These are phyloP conservation scores for Saiga tatarica DNA, from an alignment of 2,113 vertebrate genomes.

Conservation along the genomic window DNA sequence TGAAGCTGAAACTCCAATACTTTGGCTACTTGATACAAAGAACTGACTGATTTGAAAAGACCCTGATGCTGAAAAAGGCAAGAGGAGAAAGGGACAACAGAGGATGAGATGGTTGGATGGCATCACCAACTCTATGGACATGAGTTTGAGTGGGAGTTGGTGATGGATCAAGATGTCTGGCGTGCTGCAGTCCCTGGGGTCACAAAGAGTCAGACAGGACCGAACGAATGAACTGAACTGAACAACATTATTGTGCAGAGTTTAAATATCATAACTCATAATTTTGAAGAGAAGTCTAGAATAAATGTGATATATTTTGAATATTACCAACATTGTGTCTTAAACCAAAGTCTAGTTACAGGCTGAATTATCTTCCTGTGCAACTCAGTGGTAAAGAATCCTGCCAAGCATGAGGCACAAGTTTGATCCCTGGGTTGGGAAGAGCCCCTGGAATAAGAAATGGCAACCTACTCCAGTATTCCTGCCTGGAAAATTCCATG, in stretches of 20 bases:
- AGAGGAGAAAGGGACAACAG: neutral
- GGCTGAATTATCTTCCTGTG: neutral
- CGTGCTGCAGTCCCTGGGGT: neutral
- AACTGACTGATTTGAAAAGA: neutral
- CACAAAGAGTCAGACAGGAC: neutral
- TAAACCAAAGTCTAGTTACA: neutral
- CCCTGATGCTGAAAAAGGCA: neutral
- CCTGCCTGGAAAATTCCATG: neutral
- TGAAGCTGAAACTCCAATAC: neutral
- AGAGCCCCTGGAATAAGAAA: neutral
- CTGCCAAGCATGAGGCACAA: neutral
- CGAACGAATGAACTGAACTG: neutral
- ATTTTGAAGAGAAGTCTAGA: neutral
- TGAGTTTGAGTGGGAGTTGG: neutral
- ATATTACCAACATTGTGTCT: neutral
- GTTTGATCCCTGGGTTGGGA: neutral
- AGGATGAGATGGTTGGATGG: neutral
- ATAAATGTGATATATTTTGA: slow-evolving; percentile 14
- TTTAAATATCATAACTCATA: neutral
- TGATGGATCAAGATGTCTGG: neutral
- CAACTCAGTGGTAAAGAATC: neutral
- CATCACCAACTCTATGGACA: neutral
- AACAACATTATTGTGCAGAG: neutral
- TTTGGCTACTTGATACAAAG: neutral
- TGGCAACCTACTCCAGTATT: neutral